Evolutionary conservation across 1,140 invertebrate species (phyloP).

Genomic region (Varroa destructor): DNA sequence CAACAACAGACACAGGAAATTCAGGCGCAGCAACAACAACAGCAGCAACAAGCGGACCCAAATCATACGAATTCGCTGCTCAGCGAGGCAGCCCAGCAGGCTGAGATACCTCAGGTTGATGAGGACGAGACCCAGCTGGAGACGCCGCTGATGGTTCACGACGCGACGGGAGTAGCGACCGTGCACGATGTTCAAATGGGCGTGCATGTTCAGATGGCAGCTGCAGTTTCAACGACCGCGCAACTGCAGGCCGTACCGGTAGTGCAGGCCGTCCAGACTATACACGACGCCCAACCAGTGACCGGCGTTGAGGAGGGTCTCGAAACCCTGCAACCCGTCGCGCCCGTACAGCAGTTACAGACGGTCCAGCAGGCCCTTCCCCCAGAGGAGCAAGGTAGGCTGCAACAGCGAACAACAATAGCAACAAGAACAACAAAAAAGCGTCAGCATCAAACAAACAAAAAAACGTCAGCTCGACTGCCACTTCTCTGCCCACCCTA

Average conservation of each 20-base stretch:
- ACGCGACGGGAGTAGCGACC: neutral
- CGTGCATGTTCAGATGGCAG: neutral
- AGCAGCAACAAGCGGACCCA: slow-evolving; percentile 4
- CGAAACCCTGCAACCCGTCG: slow-evolving; percentile 23
- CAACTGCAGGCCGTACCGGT: too few species aligned
- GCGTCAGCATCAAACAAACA: too few species aligned
- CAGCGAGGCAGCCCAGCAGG: slow-evolving; percentile 25
- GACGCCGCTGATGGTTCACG: slow-evolving; percentile 14
- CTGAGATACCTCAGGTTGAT: slow-evolving; percentile 24
- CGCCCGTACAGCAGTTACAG: slow-evolving; percentile 5
- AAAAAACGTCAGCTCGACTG: too few species aligned
- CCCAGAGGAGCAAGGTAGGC: slow-evolving; percentile 26
- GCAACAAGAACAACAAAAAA: neutral
- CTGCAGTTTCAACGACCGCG: too few species aligned
- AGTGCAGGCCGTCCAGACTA: too few species aligned
- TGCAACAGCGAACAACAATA: neutral
- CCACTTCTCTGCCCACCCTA: too few species aligned
- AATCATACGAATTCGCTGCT: slow-evolving; percentile 13
- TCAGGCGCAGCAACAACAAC: slow-evolving; percentile 11
- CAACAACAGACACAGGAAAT: neutral
- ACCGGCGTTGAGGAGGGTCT: slow-evolving; percentile 8
- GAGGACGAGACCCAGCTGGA: slow-evolving; percentile 27
- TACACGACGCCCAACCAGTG: too few species aligned
- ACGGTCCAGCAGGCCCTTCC: slow-evolving; percentile 15
- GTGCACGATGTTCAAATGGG: neutral